Percentiles rank a stretch among this genome's conserved stretches.
phyloP scores from a whole-genome alignment of 1,140 invertebrate genomes.

The Lordiphosa collinella region DNA sequence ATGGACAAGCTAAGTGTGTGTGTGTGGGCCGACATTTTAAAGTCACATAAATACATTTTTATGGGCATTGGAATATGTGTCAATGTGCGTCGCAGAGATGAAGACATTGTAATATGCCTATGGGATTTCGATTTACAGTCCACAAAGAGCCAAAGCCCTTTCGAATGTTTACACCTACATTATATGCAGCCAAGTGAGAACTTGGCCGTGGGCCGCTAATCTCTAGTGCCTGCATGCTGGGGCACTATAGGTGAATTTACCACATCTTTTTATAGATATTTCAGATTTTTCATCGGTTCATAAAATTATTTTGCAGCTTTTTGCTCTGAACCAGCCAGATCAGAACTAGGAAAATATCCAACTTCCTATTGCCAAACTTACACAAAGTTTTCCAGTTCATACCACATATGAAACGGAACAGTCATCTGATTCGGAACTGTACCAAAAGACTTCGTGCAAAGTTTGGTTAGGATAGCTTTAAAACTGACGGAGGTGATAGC shows the following conservation, averaged over 20 bases:
- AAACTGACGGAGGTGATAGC: no score
- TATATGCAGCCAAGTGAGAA: conserved; percentile 14
- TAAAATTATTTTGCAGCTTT: no score
- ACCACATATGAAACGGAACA: no score
- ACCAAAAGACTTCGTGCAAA: no score
- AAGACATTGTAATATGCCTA: conserved; percentile 62
- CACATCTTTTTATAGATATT: no score
- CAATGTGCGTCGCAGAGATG: conserved; percentile 48
- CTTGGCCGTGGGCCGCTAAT: conserved; percentile 40
- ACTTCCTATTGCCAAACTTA: no score
- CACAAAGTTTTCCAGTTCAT: no score
- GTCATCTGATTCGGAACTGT: no score
- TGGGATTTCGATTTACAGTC: conserved; percentile 48
- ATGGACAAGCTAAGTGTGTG: conserved; percentile 3
- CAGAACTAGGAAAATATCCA: no score
- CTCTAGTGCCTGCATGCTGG: conserved; percentile 18
- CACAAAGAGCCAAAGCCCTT: conserved; percentile 25
- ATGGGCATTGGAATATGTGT: conserved; percentile 62
- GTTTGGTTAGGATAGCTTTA: no score
- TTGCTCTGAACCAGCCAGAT: no score
- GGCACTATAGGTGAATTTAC: neutral
- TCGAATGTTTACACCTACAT: conserved; percentile 52
- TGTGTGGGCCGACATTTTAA: conserved; percentile 46
- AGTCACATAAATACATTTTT: conserved; percentile 58
- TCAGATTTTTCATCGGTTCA: no score